Conservation (phyloP, 2,113 vertebrate species). For the Hyla sarda region DNA sequence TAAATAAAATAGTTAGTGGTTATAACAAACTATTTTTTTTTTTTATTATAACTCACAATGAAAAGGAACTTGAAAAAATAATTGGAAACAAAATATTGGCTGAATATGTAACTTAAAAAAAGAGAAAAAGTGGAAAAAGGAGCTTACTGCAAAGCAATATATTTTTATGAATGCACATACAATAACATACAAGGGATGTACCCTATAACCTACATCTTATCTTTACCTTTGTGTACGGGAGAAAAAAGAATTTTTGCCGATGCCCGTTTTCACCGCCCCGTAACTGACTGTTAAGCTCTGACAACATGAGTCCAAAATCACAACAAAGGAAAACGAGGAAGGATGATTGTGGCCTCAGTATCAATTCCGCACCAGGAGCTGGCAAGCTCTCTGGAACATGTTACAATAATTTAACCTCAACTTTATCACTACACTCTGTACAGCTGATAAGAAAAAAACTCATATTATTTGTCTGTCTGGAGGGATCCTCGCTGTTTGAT, state of each 20-base stretch:
- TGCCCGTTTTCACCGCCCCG: neutral
- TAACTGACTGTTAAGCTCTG: neutral
- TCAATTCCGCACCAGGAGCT: neutral
- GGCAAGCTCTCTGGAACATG: slow-evolving; percentile 23
- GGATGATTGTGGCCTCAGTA: slow-evolving; percentile 20
- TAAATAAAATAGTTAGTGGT: too few relatives aligned
- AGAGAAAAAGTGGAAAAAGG: neutral
- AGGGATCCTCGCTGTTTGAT: slow-evolving; percentile 35
- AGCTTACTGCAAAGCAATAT: neutral
- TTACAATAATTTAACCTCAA: slow-evolving; percentile 49
- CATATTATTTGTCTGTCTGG: slow-evolving; percentile 46
- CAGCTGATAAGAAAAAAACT: slow-evolving; percentile 42
- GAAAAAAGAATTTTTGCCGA: neutral
- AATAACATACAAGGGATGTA: neutral
- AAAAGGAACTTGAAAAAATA: neutral
- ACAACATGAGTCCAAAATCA: slow-evolving; percentile 20
- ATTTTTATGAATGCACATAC: neutral
- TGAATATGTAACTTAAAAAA: neutral
- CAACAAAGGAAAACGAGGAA: slow-evolving; percentile 34
- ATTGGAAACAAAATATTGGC: neutral
- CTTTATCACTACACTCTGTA: slow-evolving; percentile 24
- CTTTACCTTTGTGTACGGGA: neutral
- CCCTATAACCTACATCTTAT: neutral
- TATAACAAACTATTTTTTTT: too few relatives aligned
- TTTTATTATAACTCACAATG: neutral